Percentiles rank a stretch among this genome's conserved stretches.
Evolutionary conservation across 2,797 vertebrate species (phyloP).

Genomic region (Gallinago solitaria): DNA sequence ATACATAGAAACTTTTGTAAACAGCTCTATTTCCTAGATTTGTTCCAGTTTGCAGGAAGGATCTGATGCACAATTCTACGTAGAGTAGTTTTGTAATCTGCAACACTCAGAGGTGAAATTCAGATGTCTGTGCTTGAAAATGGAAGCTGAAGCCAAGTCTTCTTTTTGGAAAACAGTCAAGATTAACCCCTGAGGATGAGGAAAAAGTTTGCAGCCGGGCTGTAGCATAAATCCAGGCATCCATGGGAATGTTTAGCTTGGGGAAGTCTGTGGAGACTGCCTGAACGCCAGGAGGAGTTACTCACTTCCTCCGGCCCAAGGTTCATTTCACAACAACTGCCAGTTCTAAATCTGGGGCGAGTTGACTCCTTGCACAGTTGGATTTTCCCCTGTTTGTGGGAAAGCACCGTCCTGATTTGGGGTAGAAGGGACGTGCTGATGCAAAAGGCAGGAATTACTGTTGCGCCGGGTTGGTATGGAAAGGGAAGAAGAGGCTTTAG

Average conservation of each 20-base stretch:
- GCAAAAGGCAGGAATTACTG: not conserved
- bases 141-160: conserved; percentile 22
- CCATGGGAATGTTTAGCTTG: not conserved
- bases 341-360: not conserved
- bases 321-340: not conserved
- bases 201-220: not conserved
- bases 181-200: not conserved
- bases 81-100: conserved; percentile 42
- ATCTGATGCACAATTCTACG: conserved; percentile 50
- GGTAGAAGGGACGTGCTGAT: not conserved
- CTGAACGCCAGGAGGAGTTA: conserved; percentile 28
- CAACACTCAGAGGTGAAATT: conserved; percentile 33
- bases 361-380: conserved; percentile 45
- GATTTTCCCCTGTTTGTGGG: not conserved
- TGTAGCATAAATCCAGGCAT: not conserved
- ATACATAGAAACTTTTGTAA: conserved; percentile 15
- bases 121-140: conserved; percentile 34
- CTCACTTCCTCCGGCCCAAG: conserved; percentile 48
- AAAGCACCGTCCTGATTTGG: not conserved
- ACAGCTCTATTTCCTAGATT: conserved; percentile 55
- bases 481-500: not conserved
- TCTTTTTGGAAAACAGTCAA: not conserved
- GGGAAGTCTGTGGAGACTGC: conserved; percentile 10
- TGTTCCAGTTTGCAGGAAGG: conserved; percentile 63
- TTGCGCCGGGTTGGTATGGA: not conserved